Evolutionary conservation across 2,888 invertebrate species (phyloP).

Genomic region (Himalopsyche japonica): DNA sequence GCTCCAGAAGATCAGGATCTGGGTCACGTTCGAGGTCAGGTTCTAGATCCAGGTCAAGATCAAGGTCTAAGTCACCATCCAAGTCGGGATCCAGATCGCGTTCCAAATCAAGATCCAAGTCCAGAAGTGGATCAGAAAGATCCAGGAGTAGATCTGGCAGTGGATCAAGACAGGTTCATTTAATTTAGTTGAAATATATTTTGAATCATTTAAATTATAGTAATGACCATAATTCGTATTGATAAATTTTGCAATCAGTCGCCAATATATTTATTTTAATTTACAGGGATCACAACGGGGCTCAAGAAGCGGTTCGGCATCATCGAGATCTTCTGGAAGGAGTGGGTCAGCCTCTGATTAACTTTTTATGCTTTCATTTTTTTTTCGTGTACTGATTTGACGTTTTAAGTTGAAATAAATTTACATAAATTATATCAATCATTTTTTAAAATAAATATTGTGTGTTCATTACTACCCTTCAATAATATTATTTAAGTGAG

Average conservation of each 20-base stretch:
- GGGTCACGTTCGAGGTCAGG: slow-evolving; percentile 45
- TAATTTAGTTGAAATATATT: neutral
- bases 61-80: slow-evolving; percentile 49
- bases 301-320: slow-evolving; percentile 36
- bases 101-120: slow-evolving; percentile 50
- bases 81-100: slow-evolving; percentile 45
- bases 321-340: slow-evolving; percentile 32
- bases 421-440: too few species aligned
- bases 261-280: neutral
- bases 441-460: too few species aligned
- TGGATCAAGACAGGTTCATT: slow-evolving; percentile 50
- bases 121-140: slow-evolving; percentile 50
- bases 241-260: too few species aligned
- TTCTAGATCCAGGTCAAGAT: slow-evolving; percentile 48
- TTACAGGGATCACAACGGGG: slow-evolving; percentile 31
- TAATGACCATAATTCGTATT: too few species aligned
- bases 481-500: too few species aligned
- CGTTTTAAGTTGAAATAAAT: neutral
- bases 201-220: too few species aligned
- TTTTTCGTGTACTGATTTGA: neutral
- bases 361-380: neutral
- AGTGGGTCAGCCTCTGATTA: slow-evolving; percentile 35
- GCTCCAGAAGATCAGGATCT: slow-evolving; percentile 40
- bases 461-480: too few species aligned
- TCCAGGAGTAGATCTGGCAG: slow-evolving; percentile 54